A percentile compares a stretch with the other conserved stretches of the same genome.
These are phyloP conservation scores for Drosophila parvula DNA, from an alignment of 1,140 invertebrate species.

Conservation along the genomic window DNA sequence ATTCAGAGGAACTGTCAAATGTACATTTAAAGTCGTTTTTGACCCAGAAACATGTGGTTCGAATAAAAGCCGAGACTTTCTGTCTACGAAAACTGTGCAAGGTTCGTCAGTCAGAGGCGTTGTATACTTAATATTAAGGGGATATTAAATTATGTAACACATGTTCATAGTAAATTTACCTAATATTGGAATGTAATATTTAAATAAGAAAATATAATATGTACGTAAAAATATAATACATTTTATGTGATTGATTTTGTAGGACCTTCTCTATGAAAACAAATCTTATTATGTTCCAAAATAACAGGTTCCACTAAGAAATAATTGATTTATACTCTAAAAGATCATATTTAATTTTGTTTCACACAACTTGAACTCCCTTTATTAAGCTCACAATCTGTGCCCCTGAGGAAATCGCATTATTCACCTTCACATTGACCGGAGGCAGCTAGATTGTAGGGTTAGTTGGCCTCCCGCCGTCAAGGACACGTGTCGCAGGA, in stretches of 20 bases:
- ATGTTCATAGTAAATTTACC: background rate
- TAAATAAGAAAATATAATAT: background rate
- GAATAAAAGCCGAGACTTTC: conserved; percentile 3
- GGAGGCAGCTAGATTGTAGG: conserved; percentile 38
- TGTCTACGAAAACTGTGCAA: conserved; percentile 17
- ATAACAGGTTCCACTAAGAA: background rate
- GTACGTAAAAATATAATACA: background rate
- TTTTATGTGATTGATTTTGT: too few relatives aligned
- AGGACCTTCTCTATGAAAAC: too few relatives aligned
- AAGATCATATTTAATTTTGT: background rate
- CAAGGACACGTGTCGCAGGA: conserved; percentile 74
- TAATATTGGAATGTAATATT: background rate
- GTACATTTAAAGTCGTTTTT: background rate
- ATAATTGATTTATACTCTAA: background rate
- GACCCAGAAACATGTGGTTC: background rate
- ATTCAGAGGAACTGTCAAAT: background rate
- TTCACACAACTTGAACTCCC: background rate
- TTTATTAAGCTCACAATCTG: background rate
- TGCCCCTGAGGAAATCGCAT: conserved; percentile 15
- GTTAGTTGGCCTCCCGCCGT: conserved; percentile 52
- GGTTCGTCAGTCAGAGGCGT: conserved; percentile 13
- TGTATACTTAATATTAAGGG: background rate
- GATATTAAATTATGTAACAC: too few relatives aligned
- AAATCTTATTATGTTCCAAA: background rate
- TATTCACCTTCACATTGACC: conserved; percentile 73